Base-by-base conservation (phyloP, 2,888 invertebrate genomes). In the Drosophila melanosoma region DNA sequence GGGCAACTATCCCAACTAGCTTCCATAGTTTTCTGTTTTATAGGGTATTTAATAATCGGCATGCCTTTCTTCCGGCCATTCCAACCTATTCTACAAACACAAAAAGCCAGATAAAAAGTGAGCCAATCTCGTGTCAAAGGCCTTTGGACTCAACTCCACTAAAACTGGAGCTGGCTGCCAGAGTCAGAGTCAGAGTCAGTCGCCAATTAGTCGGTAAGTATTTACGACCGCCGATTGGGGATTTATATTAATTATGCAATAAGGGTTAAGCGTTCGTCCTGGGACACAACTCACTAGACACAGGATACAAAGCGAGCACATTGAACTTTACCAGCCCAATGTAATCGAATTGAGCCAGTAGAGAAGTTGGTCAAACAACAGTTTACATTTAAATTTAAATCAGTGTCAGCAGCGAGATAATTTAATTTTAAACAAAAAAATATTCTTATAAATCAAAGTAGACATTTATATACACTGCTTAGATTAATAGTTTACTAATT, bases 231-330 rank as follows among this genome's bases (percentile, higher is more conserved):
- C 32, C 17, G 45, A 48, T 48, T 56, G 53, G 51, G 48, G 53
- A 8, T 26, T 53, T 45, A 15, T 23, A 45, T 84, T 87, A 84
- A 84, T 86, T 87, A 89, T 84, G 74, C 79, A 83, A 65, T 65
- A 58, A 64, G 84, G 79, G 56, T 83, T 70, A 68, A 60, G 62
- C 69, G 78, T 69, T 56, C 63, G 68, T 65, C 69, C 72, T 57
- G 87, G 85, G 77, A 79, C 58, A 56, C 10, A 63, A 32, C 51
- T 15, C 23, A 45, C 33, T 29, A 6, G 51, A 29, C 51, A 12
- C 51, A n/a, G 63, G 54, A 40, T 36, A 57, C 61, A 36, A 33
- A 52, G 57, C 61, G 29, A 42, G 85, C 75, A 57, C 89, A 85
- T 84, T 85, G 85, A 85, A 89, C 85, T 89, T 85, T 76, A 65